A percentile compares a stretch with the other conserved stretches of the same genome.
Evolutionary conservation across 1,140 invertebrate genomes (phyloP).

Genomic region (Camponotus floridanus): DNA sequence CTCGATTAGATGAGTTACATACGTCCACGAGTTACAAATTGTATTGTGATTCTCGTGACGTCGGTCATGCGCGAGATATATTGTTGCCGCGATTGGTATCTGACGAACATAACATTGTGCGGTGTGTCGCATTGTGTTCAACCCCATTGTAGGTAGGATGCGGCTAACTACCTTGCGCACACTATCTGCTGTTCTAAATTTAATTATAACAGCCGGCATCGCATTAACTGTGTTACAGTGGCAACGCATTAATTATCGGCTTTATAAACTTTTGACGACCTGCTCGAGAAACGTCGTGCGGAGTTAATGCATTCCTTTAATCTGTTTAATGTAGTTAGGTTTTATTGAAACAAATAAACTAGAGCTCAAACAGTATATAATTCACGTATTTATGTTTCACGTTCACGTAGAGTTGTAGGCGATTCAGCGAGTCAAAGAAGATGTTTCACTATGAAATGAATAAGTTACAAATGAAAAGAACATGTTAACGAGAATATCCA

Average conservation of each 20-base stretch:
- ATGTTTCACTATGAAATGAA: neutral
- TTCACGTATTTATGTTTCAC: slow-evolving; percentile 34
- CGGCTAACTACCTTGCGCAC: slow-evolving; percentile 45
- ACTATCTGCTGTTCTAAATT: slow-evolving; percentile 57
- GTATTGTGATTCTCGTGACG: slow-evolving; percentile 53
- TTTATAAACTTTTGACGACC: slow-evolving; percentile 55
- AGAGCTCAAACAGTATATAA: slow-evolving; percentile 17
- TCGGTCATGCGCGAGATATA: slow-evolving; percentile 35
- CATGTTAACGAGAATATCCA: neutral
- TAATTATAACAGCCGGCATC: slow-evolving; percentile 57
- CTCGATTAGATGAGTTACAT: slow-evolving; percentile 22
- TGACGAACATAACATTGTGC: slow-evolving; percentile 50
- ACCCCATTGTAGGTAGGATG: slow-evolving; percentile 40
- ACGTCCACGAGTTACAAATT: slow-evolving; percentile 46
- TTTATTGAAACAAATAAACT: slow-evolving; percentile 54
- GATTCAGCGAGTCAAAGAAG: slow-evolving; percentile 26
- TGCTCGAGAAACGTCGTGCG: slow-evolving; percentile 19
- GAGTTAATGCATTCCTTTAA: slow-evolving; percentile 58
- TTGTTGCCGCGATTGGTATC: slow-evolving; percentile 57
- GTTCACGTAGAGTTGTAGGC: slow-evolving; percentile 5
- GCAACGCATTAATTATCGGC: slow-evolving; percentile 49
- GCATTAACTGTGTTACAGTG: slow-evolving; percentile 45
- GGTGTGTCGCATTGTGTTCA: slow-evolving; percentile 40
- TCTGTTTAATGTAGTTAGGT: slow-evolving; percentile 49
- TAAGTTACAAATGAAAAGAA: neutral